Evolutionary conservation across 1,140 invertebrate genomes (phyloP).

Genomic region (Saccostrea echinata): DNA sequence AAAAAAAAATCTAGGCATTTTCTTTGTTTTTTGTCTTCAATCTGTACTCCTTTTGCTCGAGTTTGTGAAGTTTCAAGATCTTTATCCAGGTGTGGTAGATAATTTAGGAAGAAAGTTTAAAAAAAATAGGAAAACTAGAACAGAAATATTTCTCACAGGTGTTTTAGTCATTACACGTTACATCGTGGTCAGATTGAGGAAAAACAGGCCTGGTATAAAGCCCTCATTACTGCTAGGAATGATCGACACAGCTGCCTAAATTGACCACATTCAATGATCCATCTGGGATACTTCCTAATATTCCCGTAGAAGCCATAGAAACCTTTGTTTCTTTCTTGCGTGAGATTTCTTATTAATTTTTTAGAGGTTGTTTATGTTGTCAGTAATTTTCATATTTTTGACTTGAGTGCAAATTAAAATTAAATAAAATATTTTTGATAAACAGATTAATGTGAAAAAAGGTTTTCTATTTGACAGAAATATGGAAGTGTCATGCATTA

Average conservation of each 20-base stretch:
- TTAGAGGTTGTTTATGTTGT: too few species aligned
- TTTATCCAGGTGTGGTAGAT: constrained; percentile 11
- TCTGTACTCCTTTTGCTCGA: background rate
- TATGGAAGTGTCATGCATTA: too few species aligned
- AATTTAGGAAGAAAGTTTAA: background rate
- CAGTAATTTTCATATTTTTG: too few species aligned
- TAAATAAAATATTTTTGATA: too few species aligned
- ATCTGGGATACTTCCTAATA: too few species aligned
- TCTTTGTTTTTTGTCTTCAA: background rate
- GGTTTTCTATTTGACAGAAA: too few species aligned
- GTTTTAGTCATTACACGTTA: background rate
- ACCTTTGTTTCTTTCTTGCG: too few species aligned
- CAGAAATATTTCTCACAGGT: background rate
- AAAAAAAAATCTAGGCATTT: background rate
- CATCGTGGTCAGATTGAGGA: background rate
- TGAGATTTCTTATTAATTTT: too few species aligned
- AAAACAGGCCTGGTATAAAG: background rate
- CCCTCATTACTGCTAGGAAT: background rate
- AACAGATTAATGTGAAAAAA: too few species aligned
- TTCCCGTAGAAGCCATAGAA: too few species aligned
- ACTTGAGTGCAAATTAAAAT: too few species aligned
- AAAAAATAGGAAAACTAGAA: background rate
- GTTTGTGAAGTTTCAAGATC: background rate
- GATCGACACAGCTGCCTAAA: background rate
- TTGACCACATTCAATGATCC: background rate